phyloP scores from a whole-genome alignment of 2,888 invertebrate genomes.

The Antheraea yamamai region DNA sequence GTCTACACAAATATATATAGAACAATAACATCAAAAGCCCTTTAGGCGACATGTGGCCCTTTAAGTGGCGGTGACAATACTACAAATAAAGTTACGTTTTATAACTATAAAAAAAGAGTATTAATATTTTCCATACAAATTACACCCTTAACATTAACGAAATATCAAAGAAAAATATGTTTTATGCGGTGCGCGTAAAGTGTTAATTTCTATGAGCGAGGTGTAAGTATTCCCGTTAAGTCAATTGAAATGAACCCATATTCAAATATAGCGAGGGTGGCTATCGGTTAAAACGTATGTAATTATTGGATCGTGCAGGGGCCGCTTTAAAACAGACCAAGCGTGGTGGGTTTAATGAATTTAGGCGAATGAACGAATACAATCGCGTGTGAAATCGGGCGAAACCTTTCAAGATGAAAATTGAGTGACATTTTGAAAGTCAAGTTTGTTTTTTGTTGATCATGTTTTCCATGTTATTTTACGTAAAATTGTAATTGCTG shows the following conservation, averaged over 20 bases:
- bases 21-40: slow-evolving; percentile 71
- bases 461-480: background rate
- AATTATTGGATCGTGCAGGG: slow-evolving; percentile 70
- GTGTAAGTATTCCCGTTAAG: slow-evolving; percentile 47
- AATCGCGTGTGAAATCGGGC: slow-evolving; percentile 47
- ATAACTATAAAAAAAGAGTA: slow-evolving; percentile 65
- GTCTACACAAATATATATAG: slow-evolving; percentile 36
- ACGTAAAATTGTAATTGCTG: too few species aligned
- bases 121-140: slow-evolving; percentile 45
- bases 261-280: slow-evolving; percentile 73
- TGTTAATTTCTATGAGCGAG: slow-evolving; percentile 21
- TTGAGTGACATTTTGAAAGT: slow-evolving; percentile 32
- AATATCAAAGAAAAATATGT: slow-evolving; percentile 25
- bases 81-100: slow-evolving; percentile 78
- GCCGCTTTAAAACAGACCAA: slow-evolving; percentile 61
- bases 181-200: slow-evolving; percentile 19
- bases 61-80: slow-evolving; percentile 80
- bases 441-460: slow-evolving; percentile 19
- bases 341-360: slow-evolving; percentile 75
- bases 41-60: slow-evolving; percentile 79
- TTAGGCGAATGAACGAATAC: slow-evolving; percentile 62
- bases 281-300: slow-evolving; percentile 78
- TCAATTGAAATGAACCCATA: slow-evolving; percentile 76
- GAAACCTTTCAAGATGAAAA: slow-evolving; percentile 44
- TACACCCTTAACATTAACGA: slow-evolving; percentile 38